Percentiles rank a stretch among this genome's conserved stretches.
Conservation (phyloP, 2,888 invertebrate species). For the Noctua janthe region DNA sequence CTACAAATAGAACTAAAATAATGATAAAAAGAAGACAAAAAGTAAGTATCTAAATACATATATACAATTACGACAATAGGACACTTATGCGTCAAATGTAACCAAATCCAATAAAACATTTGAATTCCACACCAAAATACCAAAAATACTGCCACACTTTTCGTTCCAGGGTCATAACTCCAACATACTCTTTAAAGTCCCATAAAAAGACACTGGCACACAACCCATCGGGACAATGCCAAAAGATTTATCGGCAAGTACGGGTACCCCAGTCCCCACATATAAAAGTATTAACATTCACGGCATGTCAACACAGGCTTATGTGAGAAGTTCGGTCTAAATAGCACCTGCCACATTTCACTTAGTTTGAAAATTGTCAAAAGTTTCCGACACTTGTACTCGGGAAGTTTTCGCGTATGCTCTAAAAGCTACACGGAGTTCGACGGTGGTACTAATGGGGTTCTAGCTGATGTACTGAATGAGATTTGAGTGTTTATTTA, state of each 20-base stretch:
- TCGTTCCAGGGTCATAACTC: constrained; percentile 14
- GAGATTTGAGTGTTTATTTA: neutral
- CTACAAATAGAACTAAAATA: too few relatives aligned
- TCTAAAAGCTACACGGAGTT: constrained; percentile 48
- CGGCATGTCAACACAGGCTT: constrained; percentile 65
- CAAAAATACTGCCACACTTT: constrained; percentile 3
- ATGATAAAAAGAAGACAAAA: too few relatives aligned
- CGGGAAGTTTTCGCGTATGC: constrained; percentile 55
- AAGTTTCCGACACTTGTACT: constrained; percentile 69
- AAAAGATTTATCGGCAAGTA: constrained; percentile 63
- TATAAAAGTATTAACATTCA: constrained; percentile 72
- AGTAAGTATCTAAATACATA: too few relatives aligned
- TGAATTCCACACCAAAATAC: neutral
- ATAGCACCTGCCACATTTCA: constrained; percentile 73
- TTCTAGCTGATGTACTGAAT: constrained; percentile 11
- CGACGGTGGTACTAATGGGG: constrained; percentile 42
- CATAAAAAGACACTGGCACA: constrained; percentile 50
- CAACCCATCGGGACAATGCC: constrained; percentile 47
- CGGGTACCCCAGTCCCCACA: constrained; percentile 6
- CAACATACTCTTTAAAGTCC: constrained; percentile 39
- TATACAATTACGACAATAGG: too few relatives aligned
- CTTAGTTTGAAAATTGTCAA: constrained; percentile 73
- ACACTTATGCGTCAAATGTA: too few relatives aligned
- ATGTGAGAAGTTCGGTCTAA: constrained; percentile 69
- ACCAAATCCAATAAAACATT: neutral